phyloP scores from a whole-genome alignment of 2,797 vertebrate species.

The Acanthis flammea region DNA sequence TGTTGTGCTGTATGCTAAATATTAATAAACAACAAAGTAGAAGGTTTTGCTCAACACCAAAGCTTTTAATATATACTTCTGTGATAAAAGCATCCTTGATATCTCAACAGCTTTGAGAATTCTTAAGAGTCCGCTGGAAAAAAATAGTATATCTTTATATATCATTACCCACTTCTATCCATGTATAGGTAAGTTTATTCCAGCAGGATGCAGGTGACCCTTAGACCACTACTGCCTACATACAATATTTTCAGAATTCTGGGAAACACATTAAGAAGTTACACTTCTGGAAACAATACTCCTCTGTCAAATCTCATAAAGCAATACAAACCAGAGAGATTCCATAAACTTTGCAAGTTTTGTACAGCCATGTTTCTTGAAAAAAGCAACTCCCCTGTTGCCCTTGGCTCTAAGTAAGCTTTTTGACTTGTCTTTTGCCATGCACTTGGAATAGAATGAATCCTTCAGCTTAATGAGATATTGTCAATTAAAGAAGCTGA shows the following conservation, averaged over 20 bases:
- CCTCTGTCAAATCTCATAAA: slow-evolving; percentile 61
- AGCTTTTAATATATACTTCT: neutral
- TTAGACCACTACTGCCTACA: slow-evolving; percentile 19
- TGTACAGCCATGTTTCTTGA: slow-evolving; percentile 28
- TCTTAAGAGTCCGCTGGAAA: neutral
- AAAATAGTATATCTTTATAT: neutral
- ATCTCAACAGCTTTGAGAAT: neutral
- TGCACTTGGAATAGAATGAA: slow-evolving; percentile 46
- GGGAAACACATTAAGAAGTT: slow-evolving; percentile 60
- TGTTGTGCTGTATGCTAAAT: slow-evolving; percentile 27
- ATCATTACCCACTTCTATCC: neutral
- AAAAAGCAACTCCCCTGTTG: slow-evolving; percentile 32
- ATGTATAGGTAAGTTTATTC: slow-evolving; percentile 1
- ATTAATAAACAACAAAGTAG: neutral
- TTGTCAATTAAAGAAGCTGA: slow-evolving; percentile 41
- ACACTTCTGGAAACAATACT: slow-evolving; percentile 61
- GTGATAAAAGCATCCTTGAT: neutral
- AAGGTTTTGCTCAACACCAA: slow-evolving; percentile 9
- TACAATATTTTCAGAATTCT: slow-evolving; percentile 54
- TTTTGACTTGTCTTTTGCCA: slow-evolving; percentile 34
- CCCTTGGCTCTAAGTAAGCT: slow-evolving; percentile 36
- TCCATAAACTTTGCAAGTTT: slow-evolving; percentile 44
- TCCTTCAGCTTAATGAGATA: slow-evolving; percentile 25
- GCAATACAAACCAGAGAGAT: slow-evolving; percentile 59
- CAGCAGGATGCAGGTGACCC: slow-evolving; percentile 23